Evolutionary conservation across 2,888 invertebrate genomes (phyloP), one percentile per base, ranked within the genome.

Genomic region (Andrena minutula): DNA sequence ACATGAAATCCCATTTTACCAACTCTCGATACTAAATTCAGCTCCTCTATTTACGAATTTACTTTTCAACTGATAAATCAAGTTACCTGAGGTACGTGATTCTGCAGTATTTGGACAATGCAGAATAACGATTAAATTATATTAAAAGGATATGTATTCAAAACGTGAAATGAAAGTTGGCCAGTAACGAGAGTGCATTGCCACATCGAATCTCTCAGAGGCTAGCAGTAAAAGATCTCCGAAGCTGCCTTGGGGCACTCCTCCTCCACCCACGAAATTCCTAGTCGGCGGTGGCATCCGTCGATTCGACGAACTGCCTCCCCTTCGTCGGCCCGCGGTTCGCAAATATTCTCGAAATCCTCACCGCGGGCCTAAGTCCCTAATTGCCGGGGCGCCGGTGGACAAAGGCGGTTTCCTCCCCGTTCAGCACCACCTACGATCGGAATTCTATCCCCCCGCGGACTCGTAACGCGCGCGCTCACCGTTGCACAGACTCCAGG

Each of bases 191-290:
- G 20, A 6, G 20, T n/a, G 16, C n/a, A 28, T 8, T 6, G 20
- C 10, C 10, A 56, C 56, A 26, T 23, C 56, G 23, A 56, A 20
- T 56, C 12, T 26, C 56, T 51, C 51, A 20, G 7, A 56, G 23
- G 23, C 23, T 23, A 26, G 23, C 56, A 26, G 23, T 10, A 56
- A 56, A 23, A 68, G 12, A 35, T 63, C 10, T 10, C 6, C 47
- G 60, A 66, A 28, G 26, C 1, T 2, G 61, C 71, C 41, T 26
- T 20, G 61, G 56, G 56, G 41, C 10, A 70, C 47, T 49, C 58
- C 71, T 75, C 77, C 79, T 74, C 91, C 91, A 91, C 91, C 92
- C 91, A 92, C 91, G 90, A 89, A 90, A 91, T 91, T 91, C 89
- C 86, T 77, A 76, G 58, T 66, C 74, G 78, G 84, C 83, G 80